Evolutionary conservation across 2,888 invertebrate species (phyloP), one percentile per base, ranked within the genome.

Genomic region (Microchrysa polita): DNA sequence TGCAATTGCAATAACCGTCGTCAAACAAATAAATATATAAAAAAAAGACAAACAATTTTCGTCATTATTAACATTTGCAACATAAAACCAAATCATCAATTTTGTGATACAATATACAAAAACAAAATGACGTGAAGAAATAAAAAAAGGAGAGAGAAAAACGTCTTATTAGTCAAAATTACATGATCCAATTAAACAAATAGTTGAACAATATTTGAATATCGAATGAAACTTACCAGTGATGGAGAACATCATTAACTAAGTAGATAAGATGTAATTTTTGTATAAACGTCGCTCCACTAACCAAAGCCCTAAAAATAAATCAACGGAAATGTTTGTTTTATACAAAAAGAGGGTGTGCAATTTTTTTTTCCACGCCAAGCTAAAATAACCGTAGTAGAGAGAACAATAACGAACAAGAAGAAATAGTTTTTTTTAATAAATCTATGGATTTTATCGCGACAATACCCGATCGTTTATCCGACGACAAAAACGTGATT

Each of bases 241-340:
- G 97, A 86, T 98, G 98, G 72, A 99, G 89, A 77, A 99, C 94
- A 89, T 99, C 98, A 87, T 99, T 99, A 81, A 99, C 94, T 81
- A 99, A 90, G 88, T 99, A 99, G 84, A 99, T 96, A 84, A 99
- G 92, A 88, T 99, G 98, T 74, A 99, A 90, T 85, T 97, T 94
- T 86, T 95, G 93, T 78, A 92, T 91, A 88, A 98, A 98, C 63
- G 91, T 88, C 71, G 93, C 90, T 53, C 89, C 89, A 63, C 86
- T 84, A 81, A 88, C 86, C 74, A 89, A 89, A 81, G 89, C 89
- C 84, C 85, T 85, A 84, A 82, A 85, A 84, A 82, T 83, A 85
- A 84, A 84, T 84, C 80, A 83, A 84, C 81, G 82, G 83, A 83
- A 81, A 83, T 82, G 81, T 83, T 82, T 82, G 78, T 78, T 80